These are phyloP conservation scores for Cebus imitator DNA, from an alignment of 2,113 vertebrate genomes.

Conservation along the genomic window DNA sequence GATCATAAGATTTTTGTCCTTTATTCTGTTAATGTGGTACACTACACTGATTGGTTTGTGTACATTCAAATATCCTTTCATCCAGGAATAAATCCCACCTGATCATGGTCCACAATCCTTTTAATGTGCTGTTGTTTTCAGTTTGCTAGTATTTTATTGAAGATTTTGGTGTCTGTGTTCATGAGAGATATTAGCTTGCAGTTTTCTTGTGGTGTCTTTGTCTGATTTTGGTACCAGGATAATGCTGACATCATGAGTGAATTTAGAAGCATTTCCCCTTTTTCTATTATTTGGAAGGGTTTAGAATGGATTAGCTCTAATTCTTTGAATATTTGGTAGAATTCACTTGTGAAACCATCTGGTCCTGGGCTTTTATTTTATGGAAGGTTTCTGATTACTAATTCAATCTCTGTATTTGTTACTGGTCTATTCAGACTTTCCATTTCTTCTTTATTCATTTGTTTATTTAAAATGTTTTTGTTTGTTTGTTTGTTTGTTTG, in stretches of 20 bases:
- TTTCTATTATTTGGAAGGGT: not conserved
- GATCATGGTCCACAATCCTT: not conserved
- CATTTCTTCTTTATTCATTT: not conserved
- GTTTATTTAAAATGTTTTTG: not conserved
- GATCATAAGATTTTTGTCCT: not conserved
- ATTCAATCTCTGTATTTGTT: not conserved
- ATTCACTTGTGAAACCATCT: not conserved
- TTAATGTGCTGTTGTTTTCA: not conserved
- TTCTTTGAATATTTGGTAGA: not conserved
- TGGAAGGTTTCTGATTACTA: not conserved
- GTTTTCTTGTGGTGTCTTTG: not conserved
- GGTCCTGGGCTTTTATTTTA: not conserved
- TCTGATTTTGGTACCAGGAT: not conserved
- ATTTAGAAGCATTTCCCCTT: not conserved
- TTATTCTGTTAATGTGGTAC: not conserved
- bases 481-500: too few species aligned
- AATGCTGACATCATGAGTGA: not conserved
- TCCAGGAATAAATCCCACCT: not conserved
- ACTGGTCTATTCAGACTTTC: not conserved
- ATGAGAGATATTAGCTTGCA: not conserved
- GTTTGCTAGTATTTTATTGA: not conserved
- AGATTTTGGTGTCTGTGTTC: not conserved
- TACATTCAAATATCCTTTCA: not conserved
- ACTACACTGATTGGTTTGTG: not conserved
- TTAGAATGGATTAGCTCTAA: not conserved